These are phyloP conservation scores for Trichoplusia ni DNA, from an alignment of 1,140 invertebrate genomes.

Conservation along the genomic window DNA sequence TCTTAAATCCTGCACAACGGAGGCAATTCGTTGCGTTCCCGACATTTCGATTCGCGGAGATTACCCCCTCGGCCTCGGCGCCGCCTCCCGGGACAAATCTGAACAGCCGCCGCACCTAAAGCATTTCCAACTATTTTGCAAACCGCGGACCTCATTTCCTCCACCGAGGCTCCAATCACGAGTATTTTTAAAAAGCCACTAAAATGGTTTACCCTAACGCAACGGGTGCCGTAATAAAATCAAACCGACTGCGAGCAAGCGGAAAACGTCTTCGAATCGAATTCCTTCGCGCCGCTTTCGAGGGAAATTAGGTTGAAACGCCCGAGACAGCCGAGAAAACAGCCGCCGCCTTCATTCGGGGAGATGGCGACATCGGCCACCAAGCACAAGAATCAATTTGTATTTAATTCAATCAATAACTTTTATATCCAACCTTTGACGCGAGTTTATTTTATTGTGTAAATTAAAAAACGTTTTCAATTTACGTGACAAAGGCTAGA, in stretches of 20 bases:
- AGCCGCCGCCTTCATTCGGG: conserved; percentile 1
- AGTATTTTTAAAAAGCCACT: conserved; percentile 27
- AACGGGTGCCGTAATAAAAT: conserved; percentile 26
- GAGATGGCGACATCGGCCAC: neutral
- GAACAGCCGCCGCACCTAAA: conserved; percentile 6
- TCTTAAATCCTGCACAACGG: conserved; percentile 18
- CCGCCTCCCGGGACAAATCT: conserved; percentile 2
- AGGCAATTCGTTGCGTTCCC: neutral
- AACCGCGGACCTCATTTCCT: conserved; percentile 26
- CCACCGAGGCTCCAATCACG: conserved; percentile 15
- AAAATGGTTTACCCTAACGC: conserved; percentile 7
- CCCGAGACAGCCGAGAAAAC: neutral
- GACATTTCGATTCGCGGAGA: neutral
- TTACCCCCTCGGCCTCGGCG: neutral
- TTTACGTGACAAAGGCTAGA: conserved; percentile 1
- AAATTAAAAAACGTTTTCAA: neutral
- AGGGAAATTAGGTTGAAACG: conserved; percentile 29
- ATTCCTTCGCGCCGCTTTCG: conserved; percentile 24
- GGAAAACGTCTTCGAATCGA: conserved; percentile 25
- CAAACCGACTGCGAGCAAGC: conserved; percentile 9
- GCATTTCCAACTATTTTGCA: conserved; percentile 23
- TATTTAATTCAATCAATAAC: conserved; percentile 8
- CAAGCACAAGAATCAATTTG: conserved; percentile 6
- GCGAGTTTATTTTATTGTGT: neutral
- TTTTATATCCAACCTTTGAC: conserved; percentile 1